A percentile compares a stretch with the other conserved stretches of the same genome.
These are phyloP conservation scores for Lucilia cuprina DNA, from an alignment of 1,140 invertebrate species.

Conservation along the genomic window DNA sequence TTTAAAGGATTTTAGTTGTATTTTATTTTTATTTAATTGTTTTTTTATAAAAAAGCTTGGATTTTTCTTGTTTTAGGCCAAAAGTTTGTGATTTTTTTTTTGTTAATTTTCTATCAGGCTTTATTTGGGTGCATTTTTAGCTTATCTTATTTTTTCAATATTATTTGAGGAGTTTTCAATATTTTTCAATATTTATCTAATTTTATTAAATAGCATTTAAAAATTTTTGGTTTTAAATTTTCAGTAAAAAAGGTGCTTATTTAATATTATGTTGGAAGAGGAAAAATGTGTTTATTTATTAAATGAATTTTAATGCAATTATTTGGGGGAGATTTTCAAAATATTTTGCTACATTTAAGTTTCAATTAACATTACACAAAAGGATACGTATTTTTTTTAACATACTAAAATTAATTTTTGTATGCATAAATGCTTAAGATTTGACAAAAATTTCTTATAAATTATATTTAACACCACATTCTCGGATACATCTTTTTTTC, in stretches of 20 bases:
- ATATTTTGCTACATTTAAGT: background rate
- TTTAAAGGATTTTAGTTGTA: background rate
- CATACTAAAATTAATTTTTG: background rate
- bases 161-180: background rate
- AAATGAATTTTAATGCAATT: background rate
- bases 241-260: conserved; percentile 2
- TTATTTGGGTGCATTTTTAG: conserved; percentile 22
- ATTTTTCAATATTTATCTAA: background rate
- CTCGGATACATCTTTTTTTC: no score
- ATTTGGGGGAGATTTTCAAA: background rate
- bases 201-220: background rate
- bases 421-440: no score
- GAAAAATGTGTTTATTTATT: background rate
- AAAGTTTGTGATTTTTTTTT: background rate
- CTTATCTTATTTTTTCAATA: background rate
- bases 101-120: conserved; percentile 31
- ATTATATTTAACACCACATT: no score
- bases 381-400: background rate
- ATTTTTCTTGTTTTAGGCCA: background rate
- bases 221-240: background rate
- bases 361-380: background rate
- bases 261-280: background rate
- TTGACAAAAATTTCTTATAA: no score
- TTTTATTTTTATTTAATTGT: background rate
- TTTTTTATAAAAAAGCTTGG: background rate